Evolutionary conservation across 2,797 vertebrate species (phyloP).

Genomic region (Sitta carolinensis): DNA sequence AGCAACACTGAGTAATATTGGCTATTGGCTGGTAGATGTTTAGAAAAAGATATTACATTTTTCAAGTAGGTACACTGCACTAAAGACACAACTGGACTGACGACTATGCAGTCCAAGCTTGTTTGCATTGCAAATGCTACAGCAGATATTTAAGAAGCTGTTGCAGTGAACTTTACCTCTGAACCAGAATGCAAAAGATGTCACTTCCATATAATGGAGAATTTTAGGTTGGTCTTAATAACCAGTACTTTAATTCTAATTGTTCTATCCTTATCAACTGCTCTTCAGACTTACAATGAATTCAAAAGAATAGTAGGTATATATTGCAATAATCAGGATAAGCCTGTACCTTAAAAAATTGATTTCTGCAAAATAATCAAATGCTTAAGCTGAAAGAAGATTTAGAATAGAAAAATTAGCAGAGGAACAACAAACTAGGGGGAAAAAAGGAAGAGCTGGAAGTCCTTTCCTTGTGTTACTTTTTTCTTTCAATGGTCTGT

Average conservation of each 20-base stretch:
- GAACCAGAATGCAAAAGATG: not conserved
- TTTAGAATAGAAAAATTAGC: not conserved
- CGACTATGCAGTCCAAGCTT: not conserved
- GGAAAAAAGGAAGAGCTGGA: not conserved
- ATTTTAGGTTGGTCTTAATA: not conserved
- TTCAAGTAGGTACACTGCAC: not conserved
- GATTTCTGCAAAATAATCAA: not conserved
- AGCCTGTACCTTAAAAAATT: not conserved
- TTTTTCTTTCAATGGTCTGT: not conserved
- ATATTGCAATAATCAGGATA: not conserved
- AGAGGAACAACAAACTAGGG: not conserved
- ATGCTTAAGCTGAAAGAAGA: not conserved
- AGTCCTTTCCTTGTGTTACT: not conserved
- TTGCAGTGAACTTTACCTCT: not conserved
- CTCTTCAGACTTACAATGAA: not conserved
- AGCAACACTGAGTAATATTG: not conserved
- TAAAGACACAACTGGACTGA: not conserved
- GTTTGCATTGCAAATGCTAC: not conserved
- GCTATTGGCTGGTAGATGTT: not conserved
- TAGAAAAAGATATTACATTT: not conserved
- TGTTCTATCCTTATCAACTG: not conserved
- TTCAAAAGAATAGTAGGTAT: not conserved
- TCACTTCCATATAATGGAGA: not conserved
- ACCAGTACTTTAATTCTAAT: not conserved
- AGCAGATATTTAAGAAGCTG: not conserved